Conservation (phyloP, 2,888 invertebrate species). For the Temnothorax rugatulus region DNA sequence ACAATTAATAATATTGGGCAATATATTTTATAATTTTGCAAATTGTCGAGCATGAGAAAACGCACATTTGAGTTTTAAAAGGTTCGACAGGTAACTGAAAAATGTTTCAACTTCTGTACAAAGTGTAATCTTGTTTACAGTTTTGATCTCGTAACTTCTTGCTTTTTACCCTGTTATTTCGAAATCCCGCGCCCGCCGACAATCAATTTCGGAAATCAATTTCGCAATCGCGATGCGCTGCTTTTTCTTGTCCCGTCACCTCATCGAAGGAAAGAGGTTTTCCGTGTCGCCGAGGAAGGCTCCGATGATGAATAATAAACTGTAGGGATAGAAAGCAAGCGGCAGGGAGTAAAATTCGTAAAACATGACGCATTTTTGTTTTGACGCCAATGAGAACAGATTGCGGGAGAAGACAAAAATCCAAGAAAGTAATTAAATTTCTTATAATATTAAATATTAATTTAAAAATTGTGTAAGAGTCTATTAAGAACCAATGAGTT, state of each 20-base stretch:
- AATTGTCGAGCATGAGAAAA: neutral
- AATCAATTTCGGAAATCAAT: constrained; percentile 44
- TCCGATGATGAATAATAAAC: constrained; percentile 53
- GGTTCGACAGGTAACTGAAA: neutral
- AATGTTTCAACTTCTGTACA: neutral
- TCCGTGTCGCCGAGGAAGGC: constrained; percentile 41
- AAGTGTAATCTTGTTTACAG: neutral
- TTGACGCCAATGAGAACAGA: constrained; percentile 3
- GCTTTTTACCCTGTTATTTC: neutral
- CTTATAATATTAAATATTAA: neutral
- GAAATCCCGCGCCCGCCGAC: neutral
- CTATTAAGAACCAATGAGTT: neutral
- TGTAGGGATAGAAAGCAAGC: constrained; percentile 18
- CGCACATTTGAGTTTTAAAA: neutral
- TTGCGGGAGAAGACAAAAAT: constrained; percentile 31
- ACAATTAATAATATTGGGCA: neutral
- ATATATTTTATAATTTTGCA: neutral
- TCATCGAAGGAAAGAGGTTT: constrained; percentile 46
- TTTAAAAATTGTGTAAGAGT: neutral
- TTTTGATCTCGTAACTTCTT: neutral
- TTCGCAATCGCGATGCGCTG: neutral
- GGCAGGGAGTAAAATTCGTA: neutral
- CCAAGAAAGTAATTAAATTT: constrained; percentile 43
- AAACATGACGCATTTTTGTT: constrained; percentile 41
- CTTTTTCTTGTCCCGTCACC: constrained; percentile 37